Conservation (phyloP, 1,140 invertebrate species). For the Aplysia californica region DNA sequence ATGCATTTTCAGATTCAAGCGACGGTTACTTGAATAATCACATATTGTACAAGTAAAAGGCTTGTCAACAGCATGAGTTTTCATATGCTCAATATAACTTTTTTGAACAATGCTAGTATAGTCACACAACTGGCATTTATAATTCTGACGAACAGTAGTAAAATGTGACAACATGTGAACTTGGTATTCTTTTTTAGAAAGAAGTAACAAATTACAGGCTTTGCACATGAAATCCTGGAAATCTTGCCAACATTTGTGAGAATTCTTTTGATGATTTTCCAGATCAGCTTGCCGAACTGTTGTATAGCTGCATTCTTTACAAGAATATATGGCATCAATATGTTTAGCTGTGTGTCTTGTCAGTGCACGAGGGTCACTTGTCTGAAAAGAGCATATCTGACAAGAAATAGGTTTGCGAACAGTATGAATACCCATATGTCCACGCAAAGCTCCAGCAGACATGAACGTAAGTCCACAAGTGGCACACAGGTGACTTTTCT, state of each 20-base stretch:
- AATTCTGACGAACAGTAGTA: not conserved
- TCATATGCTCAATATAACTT: not conserved
- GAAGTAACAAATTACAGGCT: not conserved
- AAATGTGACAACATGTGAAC: not conserved
- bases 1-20: slow-evolving; percentile 1
- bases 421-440: not conserved
- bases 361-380: not conserved
- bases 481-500: not conserved
- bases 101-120: not conserved
- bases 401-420: not conserved
- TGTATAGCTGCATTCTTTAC: not conserved
- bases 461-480: not conserved
- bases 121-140: not conserved
- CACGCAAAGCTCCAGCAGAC: not conserved
- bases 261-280: not conserved
- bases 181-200: not conserved
- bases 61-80: slow-evolving; percentile 2
- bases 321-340: not conserved
- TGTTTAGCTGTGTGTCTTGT: not conserved
- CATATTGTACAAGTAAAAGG: not conserved
- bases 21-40: not conserved
- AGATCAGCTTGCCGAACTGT: not conserved
- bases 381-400: not conserved
- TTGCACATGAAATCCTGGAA: not conserved
- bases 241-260: not conserved